phyloP scores from a whole-genome alignment of 2,113 vertebrate species.

The Oncorhynchus nerka region DNA sequence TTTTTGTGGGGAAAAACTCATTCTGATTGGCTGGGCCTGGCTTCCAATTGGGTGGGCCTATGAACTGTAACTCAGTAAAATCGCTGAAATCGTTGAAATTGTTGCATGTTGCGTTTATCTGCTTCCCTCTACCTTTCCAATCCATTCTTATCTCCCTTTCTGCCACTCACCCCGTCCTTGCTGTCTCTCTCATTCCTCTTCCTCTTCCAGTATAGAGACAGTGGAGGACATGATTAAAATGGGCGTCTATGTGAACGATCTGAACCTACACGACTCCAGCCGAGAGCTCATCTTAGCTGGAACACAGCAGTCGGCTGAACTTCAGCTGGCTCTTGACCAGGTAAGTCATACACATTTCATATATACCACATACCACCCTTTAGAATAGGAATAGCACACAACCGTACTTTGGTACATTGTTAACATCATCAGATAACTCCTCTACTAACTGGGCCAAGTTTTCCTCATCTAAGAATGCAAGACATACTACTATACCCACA shows the following conservation, averaged over 20 bases:
- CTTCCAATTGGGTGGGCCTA: too few species aligned
- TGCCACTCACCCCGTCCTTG: not conserved
- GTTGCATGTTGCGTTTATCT: too few species aligned
- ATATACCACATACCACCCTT: not conserved
- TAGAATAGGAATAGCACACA: not conserved
- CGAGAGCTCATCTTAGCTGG: constrained; percentile 74
- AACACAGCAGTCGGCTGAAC: constrained; percentile 76
- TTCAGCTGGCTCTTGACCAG: constrained; percentile 76
- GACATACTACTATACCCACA: too few species aligned
- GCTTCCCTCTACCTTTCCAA: too few species aligned
- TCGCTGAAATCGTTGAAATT: too few species aligned
- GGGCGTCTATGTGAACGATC: constrained; percentile 74
- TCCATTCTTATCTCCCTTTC: not conserved
- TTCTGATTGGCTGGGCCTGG: too few species aligned
- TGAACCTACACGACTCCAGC: constrained; percentile 77
- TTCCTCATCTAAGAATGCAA: too few species aligned
- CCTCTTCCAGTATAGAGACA: constrained; percentile 67
- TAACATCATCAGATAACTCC: too few species aligned
- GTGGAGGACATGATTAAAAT: constrained; percentile 79
- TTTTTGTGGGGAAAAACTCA: too few species aligned
- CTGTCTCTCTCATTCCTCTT: not conserved
- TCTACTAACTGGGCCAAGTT: too few species aligned
- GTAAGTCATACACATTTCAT: constrained; percentile 34
- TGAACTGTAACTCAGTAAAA: too few species aligned
- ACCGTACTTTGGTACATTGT: too few species aligned